These are phyloP conservation scores for Oryzias javanicus DNA, from an alignment of 2,113 vertebrate genomes.

Conservation along the genomic window DNA sequence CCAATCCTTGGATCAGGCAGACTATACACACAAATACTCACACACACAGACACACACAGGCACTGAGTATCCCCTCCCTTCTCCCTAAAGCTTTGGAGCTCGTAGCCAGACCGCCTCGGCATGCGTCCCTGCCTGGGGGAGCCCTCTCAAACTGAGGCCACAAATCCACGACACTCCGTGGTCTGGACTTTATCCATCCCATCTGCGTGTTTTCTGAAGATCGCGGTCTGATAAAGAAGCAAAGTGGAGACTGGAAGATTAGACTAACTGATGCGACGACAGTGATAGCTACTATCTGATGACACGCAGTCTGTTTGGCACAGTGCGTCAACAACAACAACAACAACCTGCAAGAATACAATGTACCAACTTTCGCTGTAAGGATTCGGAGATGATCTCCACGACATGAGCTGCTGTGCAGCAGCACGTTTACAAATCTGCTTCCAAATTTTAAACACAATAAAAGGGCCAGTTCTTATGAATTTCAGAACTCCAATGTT, in stretches of 20 bases:
- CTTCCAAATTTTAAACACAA: neutral
- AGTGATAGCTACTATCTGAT: slow-evolving; percentile 59
- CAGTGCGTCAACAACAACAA: slow-evolving; percentile 30
- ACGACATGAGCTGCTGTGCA: too few relatives aligned
- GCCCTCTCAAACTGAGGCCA: slow-evolving; percentile 45
- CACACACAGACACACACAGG: slow-evolving; percentile 17
- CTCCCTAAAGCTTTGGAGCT: slow-evolving; percentile 24
- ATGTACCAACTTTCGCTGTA: neutral
- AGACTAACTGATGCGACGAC: slow-evolving; percentile 49
- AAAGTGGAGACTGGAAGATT: slow-evolving; percentile 50
- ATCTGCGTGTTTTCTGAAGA: slow-evolving; percentile 48
- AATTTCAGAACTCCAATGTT: too few relatives aligned
- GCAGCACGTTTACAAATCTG: too few relatives aligned
- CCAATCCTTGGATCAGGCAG: slow-evolving; percentile 58
- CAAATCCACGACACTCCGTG: slow-evolving; percentile 26
- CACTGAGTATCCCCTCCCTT: slow-evolving; percentile 16
- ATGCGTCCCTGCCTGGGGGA: slow-evolving; percentile 45
- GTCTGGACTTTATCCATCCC: slow-evolving; percentile 60
- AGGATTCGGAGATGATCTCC: neutral
- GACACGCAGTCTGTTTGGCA: slow-evolving; percentile 20
- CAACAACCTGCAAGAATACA: slow-evolving; percentile 24
- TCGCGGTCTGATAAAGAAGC: slow-evolving; percentile 51
- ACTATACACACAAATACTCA: slow-evolving; percentile 28
- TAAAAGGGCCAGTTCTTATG: too few relatives aligned
- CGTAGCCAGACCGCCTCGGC: slow-evolving; percentile 37